These are phyloP conservation scores for Stigmatopora argus DNA, from an alignment of 2,113 vertebrate species.

Conservation along the genomic window DNA sequence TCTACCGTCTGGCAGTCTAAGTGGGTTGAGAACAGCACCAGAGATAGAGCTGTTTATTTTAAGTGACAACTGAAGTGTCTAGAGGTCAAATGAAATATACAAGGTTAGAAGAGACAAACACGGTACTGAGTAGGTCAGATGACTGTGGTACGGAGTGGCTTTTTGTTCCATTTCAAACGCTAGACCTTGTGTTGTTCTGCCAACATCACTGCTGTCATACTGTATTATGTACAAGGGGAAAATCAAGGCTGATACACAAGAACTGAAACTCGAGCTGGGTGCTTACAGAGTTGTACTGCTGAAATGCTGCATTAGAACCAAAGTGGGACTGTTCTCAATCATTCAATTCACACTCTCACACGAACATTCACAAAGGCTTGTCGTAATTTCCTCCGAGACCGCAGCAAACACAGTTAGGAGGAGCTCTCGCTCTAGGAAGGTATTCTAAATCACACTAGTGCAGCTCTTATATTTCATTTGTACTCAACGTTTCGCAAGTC, in stretches of 20 bases:
- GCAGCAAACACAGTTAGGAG: slow-evolving; percentile 29
- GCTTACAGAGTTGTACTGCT: slow-evolving; percentile 11
- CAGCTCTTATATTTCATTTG: slow-evolving; percentile 55
- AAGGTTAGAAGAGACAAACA: slow-evolving; percentile 28
- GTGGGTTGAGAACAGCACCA: slow-evolving; percentile 61
- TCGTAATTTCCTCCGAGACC: slow-evolving; percentile 59
- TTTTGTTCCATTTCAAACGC: slow-evolving; percentile 38
- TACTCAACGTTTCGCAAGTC: slow-evolving; percentile 46
- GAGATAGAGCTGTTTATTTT: slow-evolving; percentile 59
- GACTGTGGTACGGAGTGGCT: slow-evolving; percentile 24
- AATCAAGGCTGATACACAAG: slow-evolving; percentile 7
- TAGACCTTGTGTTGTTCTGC: slow-evolving; percentile 29
- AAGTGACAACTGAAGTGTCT: slow-evolving; percentile 54
- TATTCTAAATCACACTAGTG: slow-evolving; percentile 49
- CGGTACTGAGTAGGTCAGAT: slow-evolving; percentile 30
- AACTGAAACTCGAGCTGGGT: slow-evolving; percentile 26
- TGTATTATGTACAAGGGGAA: slow-evolving; percentile 28
- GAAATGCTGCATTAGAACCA: slow-evolving; percentile 11
- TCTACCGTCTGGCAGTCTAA: slow-evolving; percentile 36
- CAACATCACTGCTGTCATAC: slow-evolving; percentile 34
- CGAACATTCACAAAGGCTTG: slow-evolving; percentile 40
- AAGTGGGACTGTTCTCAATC: slow-evolving; percentile 12
- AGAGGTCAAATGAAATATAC: slow-evolving; percentile 53
- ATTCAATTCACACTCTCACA: slow-evolving; percentile 43
- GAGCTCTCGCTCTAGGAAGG: slow-evolving; percentile 37